Percentiles rank a stretch among this genome's conserved stretches.
These are phyloP conservation scores for Catharus minimus DNA, from an alignment of 2,113 vertebrate species.

Conservation along the genomic window DNA sequence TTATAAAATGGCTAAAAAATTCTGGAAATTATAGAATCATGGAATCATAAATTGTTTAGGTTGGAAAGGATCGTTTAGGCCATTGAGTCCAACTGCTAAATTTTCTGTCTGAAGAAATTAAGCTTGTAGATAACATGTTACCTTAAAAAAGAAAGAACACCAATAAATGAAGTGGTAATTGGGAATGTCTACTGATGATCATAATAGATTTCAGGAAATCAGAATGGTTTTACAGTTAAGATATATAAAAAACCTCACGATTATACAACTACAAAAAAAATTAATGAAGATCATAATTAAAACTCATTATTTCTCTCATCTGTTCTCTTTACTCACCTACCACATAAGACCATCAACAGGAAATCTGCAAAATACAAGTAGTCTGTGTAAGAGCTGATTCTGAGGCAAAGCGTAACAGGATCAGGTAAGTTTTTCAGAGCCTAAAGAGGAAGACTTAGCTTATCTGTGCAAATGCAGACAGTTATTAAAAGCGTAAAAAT, in stretches of 20 bases:
- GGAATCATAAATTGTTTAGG: not conserved
- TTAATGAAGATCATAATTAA: not conserved
- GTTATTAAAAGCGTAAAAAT: not conserved
- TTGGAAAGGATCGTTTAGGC: not conserved
- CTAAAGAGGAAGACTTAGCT: not conserved
- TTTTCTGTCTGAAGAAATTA: not conserved
- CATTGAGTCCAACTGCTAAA: not conserved
- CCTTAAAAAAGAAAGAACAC: not conserved
- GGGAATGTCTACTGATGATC: not conserved
- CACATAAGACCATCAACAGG: not conserved
- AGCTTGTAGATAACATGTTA: accelerated
- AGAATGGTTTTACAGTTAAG: not conserved
- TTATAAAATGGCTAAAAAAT: not conserved
- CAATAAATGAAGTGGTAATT: not conserved
- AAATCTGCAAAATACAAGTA: not conserved
- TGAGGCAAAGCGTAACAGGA: not conserved
- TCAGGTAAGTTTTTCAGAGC: not conserved
- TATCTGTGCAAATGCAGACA: not conserved
- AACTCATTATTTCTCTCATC: not conserved
- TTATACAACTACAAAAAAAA: not conserved
- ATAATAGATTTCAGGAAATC: not conserved
- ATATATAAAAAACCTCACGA: not conserved
- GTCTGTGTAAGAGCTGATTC: not conserved
- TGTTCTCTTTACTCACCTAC: not conserved
- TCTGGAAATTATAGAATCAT: not conserved